phyloP scores from a whole-genome alignment of 2,113 vertebrate species.

The Labeo catla region DNA sequence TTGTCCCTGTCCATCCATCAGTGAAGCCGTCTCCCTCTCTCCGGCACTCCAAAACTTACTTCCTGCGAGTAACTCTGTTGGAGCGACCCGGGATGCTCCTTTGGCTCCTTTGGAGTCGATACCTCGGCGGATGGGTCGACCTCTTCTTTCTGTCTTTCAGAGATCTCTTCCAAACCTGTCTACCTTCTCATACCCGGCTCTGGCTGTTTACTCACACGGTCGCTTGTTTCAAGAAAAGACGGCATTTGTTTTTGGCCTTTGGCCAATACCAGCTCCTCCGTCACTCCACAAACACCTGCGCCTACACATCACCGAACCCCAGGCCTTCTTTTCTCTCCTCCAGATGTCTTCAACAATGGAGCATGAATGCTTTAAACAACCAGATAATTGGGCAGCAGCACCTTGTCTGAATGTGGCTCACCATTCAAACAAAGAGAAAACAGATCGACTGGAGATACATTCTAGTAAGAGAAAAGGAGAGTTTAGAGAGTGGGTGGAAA shows the following conservation, averaged over 20 bases:
- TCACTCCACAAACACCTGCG: background rate
- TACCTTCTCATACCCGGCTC: background rate
- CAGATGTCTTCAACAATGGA: conserved; percentile 37
- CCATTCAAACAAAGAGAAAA: conserved; percentile 30
- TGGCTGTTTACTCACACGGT: background rate
- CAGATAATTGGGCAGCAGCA: conserved; percentile 49
- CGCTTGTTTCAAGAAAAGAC: conserved; percentile 41
- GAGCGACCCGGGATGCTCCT: conserved; percentile 3
- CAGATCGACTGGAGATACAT: background rate
- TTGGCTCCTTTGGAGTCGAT: background rate
- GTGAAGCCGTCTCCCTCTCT: conserved; percentile 16
- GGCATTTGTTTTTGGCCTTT: conserved; percentile 23
- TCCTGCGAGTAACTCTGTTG: background rate
- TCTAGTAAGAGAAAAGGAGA: conserved; percentile 54
- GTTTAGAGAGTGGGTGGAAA: background rate
- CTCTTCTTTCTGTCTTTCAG: conserved; percentile 35
- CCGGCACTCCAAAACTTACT: background rate
- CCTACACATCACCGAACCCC: background rate
- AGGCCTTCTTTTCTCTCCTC: background rate
- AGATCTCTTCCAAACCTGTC: conserved; percentile 25
- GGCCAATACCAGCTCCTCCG: conserved; percentile 37
- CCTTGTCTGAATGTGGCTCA: conserved; percentile 40
- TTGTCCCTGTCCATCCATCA: conserved; percentile 42
- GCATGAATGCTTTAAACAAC: conserved; percentile 64
- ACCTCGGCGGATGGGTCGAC: conserved; percentile 16